A percentile compares a stretch with the other conserved stretches of the same genome.
Evolutionary conservation across 1,140 invertebrate species (phyloP).

Genomic region (Hetaerina americana): DNA sequence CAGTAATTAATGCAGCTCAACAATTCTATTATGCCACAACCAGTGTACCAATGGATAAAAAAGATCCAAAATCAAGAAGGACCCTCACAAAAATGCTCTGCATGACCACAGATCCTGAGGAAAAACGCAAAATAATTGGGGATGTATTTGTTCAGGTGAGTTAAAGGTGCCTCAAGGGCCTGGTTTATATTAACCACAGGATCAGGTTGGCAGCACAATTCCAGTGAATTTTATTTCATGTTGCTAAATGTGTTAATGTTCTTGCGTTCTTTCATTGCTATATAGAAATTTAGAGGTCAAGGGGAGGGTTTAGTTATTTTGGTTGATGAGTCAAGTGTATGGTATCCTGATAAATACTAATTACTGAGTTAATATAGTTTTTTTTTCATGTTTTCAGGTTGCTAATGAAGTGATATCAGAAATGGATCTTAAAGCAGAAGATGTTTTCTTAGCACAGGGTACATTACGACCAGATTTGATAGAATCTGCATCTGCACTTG

Average conservation of each 20-base stretch:
- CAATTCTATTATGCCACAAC: conserved; percentile 62
- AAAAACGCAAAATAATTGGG: conserved; percentile 97
- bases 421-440: conserved; percentile 69
- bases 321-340: no score
- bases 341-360: no score
- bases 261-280: no score
- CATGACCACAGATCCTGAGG: conserved; percentile 79
- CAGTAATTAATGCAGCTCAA: conserved; percentile 57
- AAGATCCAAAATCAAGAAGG: conserved; percentile 41
- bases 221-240: no score
- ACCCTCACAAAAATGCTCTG: conserved; percentile 78
- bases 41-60: conserved; percentile 47
- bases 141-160: conserved; percentile 85
- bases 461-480: conserved; percentile 95
- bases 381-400: conserved; percentile 32
- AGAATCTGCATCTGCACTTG: conserved; percentile 84
- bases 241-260: no score
- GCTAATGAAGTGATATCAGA: conserved; percentile 72
- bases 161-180: not conserved
- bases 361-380: no score
- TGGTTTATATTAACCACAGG: no score
- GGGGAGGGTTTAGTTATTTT: no score
- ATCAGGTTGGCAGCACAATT: no score
- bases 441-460: conserved; percentile 77
- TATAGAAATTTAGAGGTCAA: no score